Evolutionary conservation across 2,113 vertebrate species (phyloP), one percentile per base, ranked within the genome.

Genomic region (Oxygymnocypris stewartii): DNA sequence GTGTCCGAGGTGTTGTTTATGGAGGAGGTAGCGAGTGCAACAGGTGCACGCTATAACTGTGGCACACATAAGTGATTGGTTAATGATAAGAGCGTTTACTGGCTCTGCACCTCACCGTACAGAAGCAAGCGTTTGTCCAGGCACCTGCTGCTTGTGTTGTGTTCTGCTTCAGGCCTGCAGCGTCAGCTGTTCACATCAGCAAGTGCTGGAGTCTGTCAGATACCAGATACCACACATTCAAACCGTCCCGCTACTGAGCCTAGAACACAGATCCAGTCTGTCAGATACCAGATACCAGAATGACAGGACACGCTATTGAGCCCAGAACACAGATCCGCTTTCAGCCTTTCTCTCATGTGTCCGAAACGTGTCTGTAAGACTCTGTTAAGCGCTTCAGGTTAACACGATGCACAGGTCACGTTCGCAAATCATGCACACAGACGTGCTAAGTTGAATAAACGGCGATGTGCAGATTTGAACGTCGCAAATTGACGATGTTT

Each of bases 161-260:
- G 83, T 65, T 76, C 40, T 51, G 57, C 47, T 49, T 42, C 9
- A 59, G 57, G 80, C 47, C 83, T 86, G 85, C 67, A 79, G 73
- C 57, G 8, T 67, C 87, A 90, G 73, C 83, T 87, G 87, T 79
- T 44, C 75, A 1, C 69, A 84, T 86, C 75, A 87, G 47, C 73
- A 77, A 84, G 61, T 79, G 63, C 49, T 63, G 76, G 37, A 61
- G 82, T 87, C 77, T 37, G 54, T 87, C 84, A 86, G 65, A 85
- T 63, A 81, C 83, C 75, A 73, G 73, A 85, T 42, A 59, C 59
- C 80, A 73, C 61, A n/a, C 81, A 71, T 82, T 20, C 79, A 79
- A 23, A 79, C 75, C 28, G 10, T n/a, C 57, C 57, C 20, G 8
- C 57, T 59, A n/a, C n/a, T 57, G 54, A 54, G 47, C 13, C 13